Evolutionary conservation across 2,113 vertebrate species (phyloP).

Genomic region (Arenaria interpres): DNA sequence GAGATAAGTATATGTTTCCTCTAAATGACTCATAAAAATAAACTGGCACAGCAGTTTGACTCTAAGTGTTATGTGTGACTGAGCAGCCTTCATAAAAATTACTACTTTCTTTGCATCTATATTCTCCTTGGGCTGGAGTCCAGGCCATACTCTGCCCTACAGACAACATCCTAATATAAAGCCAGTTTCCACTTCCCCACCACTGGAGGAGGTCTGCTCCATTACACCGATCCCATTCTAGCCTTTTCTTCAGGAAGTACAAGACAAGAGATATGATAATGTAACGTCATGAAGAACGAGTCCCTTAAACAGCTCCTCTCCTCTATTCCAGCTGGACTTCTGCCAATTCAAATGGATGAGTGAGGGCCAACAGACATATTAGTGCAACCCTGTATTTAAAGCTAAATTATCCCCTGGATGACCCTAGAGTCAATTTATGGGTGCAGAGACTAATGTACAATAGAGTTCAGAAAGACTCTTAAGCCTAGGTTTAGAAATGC

Average conservation of each 20-base stretch:
- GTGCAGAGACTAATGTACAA: constrained; percentile 8
- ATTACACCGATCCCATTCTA: not conserved
- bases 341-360: constrained; percentile 44
- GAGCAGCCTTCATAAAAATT: not conserved
- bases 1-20: not conserved
- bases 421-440: constrained; percentile 55
- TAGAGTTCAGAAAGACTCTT: not conserved
- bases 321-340: constrained; percentile 33
- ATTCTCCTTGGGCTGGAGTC: not conserved
- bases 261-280: not conserved
- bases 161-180: not conserved
- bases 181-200: not conserved
- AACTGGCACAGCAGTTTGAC: not conserved
- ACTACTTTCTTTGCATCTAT: not conserved
- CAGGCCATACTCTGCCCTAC: not conserved
- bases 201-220: not conserved
- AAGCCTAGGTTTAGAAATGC: constrained; percentile 3
- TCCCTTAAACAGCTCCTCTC: constrained; percentile 31
- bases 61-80: not conserved
- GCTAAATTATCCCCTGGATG: constrained; percentile 47
- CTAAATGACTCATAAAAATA: constrained; percentile 28
- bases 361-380: constrained; percentile 53
- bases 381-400: constrained; percentile 36
- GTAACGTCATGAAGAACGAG: not conserved
- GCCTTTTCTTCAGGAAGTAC: not conserved